Base-by-base conservation (phyloP, 2,888 invertebrate genomes). In the Diogma glabrata region DNA sequence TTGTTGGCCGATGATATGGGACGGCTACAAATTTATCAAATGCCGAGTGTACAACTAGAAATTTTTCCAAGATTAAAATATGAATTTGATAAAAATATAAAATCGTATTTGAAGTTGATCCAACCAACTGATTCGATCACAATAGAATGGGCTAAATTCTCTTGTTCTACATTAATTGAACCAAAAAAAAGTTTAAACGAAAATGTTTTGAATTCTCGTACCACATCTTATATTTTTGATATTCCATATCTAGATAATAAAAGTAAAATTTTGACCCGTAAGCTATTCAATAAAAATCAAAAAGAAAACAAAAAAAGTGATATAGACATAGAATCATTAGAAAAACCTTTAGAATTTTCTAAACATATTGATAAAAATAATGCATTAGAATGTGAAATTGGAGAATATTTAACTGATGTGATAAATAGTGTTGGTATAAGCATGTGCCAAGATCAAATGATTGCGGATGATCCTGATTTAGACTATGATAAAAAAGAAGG, bases 351-450 rank as follows among this genome's bases (percentile, higher is more conserved):
- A 24, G 60, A 45, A 19, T 54, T 56, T 26, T 53, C 60, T 28
- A 55, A 53, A 40, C 53, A 57, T 51, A 40, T 56, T 17, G 40
- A 55, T 19, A 47, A 26, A 33, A 50, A 47, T 26, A n/a, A 52
- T 45, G 14, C 46, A 16, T 22, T 60, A 1, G 52, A 60, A n/a
- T 56, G 57, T 7, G 63, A 73, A 28, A 65, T 69, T 61, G 66
- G 66, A 7, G 65, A 68, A 38, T 59, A 80, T 22, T 57, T 82
- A 43, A 62, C 70, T 24, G 72, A 76, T 54, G 73, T 82, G 59
- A 63, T 82, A 50, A 71, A 73, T 57, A 72, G 77, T n/a, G 75
- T 82, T 26, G 78, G 79, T 61, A 75, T 78, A 33, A 75, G 75
- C 58, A 69, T 78, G 59, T 68, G 74, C 52, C 77, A 78, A 62